Conservation (phyloP, 2,797 vertebrate species). For the Melanotaenia trifasciata region DNA sequence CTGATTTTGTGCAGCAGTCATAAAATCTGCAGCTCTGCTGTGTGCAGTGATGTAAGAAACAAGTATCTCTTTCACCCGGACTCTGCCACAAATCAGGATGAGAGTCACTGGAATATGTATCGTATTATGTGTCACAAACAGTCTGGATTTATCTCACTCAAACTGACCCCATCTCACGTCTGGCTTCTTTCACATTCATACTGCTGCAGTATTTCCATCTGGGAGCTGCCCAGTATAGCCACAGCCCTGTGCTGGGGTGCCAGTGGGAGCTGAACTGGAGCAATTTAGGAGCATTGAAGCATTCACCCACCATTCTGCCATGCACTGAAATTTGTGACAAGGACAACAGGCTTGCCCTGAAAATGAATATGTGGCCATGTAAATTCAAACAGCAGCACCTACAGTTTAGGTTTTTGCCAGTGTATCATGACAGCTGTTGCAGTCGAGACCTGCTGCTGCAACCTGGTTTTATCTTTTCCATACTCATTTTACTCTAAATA, state of each 20-base stretch:
- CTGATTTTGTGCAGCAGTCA: background rate
- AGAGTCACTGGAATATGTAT: background rate
- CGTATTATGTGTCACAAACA: constrained; percentile 31
- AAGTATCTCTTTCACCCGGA: constrained; percentile 7
- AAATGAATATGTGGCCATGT: background rate
- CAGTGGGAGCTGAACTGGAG: constrained; percentile 18
- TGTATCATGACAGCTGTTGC: background rate
- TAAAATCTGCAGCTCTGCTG: constrained; percentile 10
- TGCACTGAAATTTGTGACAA: constrained; percentile 34
- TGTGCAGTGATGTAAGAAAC: constrained; percentile 12
- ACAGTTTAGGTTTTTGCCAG: background rate
- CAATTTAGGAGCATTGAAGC: constrained; percentile 43
- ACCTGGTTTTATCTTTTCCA: background rate
- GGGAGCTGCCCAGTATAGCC: constrained; percentile 21
- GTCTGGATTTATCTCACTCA: constrained; percentile 31
- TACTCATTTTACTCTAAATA: background rate
- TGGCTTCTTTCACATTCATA: constrained; percentile 4
- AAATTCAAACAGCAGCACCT: background rate
- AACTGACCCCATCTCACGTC: background rate
- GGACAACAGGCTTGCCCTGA: background rate
- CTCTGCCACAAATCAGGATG: constrained; percentile 19
- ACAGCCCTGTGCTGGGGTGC: constrained; percentile 4
- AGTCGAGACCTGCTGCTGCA: background rate
- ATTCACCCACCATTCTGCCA: constrained; percentile 15
- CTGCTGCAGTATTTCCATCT: constrained; percentile 27